Conservation (phyloP, 1,140 invertebrate genomes). For the Bombus affinis region DNA sequence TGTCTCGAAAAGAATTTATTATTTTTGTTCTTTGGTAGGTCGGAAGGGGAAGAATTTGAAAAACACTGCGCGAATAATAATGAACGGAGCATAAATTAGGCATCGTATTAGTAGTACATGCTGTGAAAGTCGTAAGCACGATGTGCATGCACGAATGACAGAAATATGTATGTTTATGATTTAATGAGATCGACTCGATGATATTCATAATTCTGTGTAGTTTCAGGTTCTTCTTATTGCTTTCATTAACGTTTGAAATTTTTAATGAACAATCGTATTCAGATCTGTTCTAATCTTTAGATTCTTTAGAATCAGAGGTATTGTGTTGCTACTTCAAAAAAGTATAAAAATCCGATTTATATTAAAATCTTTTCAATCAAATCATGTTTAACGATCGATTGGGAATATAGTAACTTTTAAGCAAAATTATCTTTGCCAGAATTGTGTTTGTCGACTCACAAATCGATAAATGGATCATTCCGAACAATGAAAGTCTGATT, state of each 20-base stretch:
- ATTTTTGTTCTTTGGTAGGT: not conserved
- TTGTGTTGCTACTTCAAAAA: too few species aligned
- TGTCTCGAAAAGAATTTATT: not conserved
- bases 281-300: too few species aligned
- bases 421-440: not conserved
- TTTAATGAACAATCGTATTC: not conserved
- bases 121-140: slow-evolving; percentile 43
- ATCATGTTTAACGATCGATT: not conserved
- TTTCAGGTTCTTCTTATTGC: not conserved
- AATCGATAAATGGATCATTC: slow-evolving; percentile 21
- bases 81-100: slow-evolving; percentile 31
- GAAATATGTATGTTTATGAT: not conserved
- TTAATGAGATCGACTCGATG: not conserved
- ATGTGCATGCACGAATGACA: slow-evolving; percentile 43
- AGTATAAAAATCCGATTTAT: not conserved
- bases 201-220: not conserved
- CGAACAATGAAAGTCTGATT: slow-evolving; percentile 34
- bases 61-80: slow-evolving; percentile 31
- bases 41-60: not conserved
- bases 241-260: not conserved
- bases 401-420: not conserved
- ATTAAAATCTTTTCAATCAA: not conserved
- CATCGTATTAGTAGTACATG: slow-evolving; percentile 43
- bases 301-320: too few species aligned
- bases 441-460: not conserved